phyloP scores from a whole-genome alignment of 2,888 invertebrate genomes.

The Xanthia togata region DNA sequence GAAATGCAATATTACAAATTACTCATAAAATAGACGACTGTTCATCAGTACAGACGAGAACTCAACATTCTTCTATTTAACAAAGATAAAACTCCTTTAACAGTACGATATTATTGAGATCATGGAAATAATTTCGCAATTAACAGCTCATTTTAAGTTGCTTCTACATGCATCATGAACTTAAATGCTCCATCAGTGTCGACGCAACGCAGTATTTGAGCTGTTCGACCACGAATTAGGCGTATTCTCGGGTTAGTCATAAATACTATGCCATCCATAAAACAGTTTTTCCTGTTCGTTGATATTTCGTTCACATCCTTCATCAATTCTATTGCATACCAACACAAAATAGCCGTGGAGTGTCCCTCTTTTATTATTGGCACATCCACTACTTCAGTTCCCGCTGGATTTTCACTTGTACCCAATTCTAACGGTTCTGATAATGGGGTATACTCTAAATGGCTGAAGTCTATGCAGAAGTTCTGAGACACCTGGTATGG shows the following conservation, averaged over 20 bases:
- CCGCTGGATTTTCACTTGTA: slow-evolving; percentile 63
- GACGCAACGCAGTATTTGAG: slow-evolving; percentile 76
- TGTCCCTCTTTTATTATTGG: slow-evolving; percentile 80
- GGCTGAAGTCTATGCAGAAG: slow-evolving; percentile 85
- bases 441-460: slow-evolving; percentile 82
- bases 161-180: slow-evolving; percentile 71
- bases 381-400: slow-evolving; percentile 71
- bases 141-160: slow-evolving; percentile 19
- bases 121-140: slow-evolving; percentile 15
- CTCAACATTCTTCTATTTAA: slow-evolving; percentile 29
- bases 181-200: slow-evolving; percentile 82
- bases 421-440: slow-evolving; percentile 79
- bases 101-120: slow-evolving; percentile 51
- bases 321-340: slow-evolving; percentile 88
- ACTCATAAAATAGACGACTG: slow-evolving; percentile 34
- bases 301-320: slow-evolving; percentile 80
- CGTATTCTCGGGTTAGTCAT: slow-evolving; percentile 79
- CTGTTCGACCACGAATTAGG: slow-evolving; percentile 74
- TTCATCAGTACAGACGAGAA: slow-evolving; percentile 14
- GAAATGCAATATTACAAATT: slow-evolving; percentile 34
- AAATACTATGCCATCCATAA: slow-evolving; percentile 87
- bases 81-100: slow-evolving; percentile 40
- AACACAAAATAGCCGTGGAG: slow-evolving; percentile 89
- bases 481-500: slow-evolving; percentile 91
- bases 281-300: slow-evolving; percentile 84